Base-by-base conservation (phyloP, 2,888 invertebrate genomes). In the Eristalis pertinax region DNA sequence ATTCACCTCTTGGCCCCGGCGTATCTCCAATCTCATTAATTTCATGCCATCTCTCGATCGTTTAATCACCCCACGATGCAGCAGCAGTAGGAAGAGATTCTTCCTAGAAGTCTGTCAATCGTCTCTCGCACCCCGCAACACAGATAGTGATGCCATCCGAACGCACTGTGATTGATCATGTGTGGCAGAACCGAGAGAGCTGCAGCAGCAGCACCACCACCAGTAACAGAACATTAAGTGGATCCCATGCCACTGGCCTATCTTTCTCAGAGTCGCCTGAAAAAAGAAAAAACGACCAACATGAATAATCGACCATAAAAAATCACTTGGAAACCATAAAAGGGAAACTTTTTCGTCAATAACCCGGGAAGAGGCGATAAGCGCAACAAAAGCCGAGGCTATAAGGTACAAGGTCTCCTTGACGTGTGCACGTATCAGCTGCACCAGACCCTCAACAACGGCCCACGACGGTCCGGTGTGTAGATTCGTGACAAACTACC, bases 261-360 rank as follows among this genome's bases (percentile, higher is more conserved):
- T 70, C 86, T 63, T 56, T 67, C 73, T 58, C 35, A 0, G 50
- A 50, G 74, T 50, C 19, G 15, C 35, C 62, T 5, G 7, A 32
- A 32, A 32, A 32, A 63, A 62, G 8, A 32, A 32, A 32, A 63
- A 62, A 68, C 64, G 10, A 50, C 35, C 22, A 73, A 76, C 87
- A 87, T 87, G 84, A 87, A 79, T 87, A 80, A 84, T 87, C 75
- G 84, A 76, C 87, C 84, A 80, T 87, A 84, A 87, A 87, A 84
- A 87, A 80, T 87, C 84, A 87, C 87, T 87, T 80, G 79, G 76
- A 87, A 79, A 24, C 73, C 87, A 84, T 87, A 87, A 87, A 87
- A 84, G 87, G 84, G 84, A 84, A 84, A 65, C 26, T 80, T 83
- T 86, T 82, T 86, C 81, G 84, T 76, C 76, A 84, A 76, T 81